A percentile compares a stretch with the other conserved stretches of the same genome.
Evolutionary conservation across 2,113 vertebrate genomes (phyloP).

Genomic region (Lophura nycthemera): DNA sequence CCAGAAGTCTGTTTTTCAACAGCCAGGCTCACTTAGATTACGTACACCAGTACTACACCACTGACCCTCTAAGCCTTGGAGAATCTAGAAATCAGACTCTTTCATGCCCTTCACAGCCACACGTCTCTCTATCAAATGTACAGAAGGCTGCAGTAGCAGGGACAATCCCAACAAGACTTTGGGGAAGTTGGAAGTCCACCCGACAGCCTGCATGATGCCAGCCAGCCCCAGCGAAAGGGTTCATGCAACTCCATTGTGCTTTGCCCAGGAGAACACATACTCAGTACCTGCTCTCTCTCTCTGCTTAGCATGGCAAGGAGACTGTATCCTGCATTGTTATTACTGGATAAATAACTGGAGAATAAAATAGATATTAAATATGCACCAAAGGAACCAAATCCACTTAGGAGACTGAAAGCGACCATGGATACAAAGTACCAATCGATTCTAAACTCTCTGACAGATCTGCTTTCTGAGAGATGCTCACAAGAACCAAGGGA

Average conservation of each 20-base stretch:
- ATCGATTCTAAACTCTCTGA: constrained; percentile 56
- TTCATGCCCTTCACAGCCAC: background rate
- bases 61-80: background rate
- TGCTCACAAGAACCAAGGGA: constrained; percentile 59
- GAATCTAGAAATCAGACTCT: background rate
- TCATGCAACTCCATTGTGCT: background rate
- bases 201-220: background rate
- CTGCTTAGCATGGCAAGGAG: background rate
- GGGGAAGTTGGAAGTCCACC: background rate
- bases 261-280: background rate
- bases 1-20: background rate
- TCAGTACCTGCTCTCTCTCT: background rate
- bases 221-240: background rate
- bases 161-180: background rate
- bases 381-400: constrained; percentile 31
- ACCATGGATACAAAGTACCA: background rate
- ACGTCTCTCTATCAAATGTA: background rate
- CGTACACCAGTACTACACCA: background rate
- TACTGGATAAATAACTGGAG: constrained; percentile 24
- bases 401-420: constrained; percentile 47
- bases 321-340: background rate
- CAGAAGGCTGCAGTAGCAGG: background rate
- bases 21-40: background rate
- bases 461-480: constrained; percentile 50
- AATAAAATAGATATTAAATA: constrained; percentile 50